phyloP scores from a whole-genome alignment of 2,113 vertebrate genomes.

The Propithecus coquereli region DNA sequence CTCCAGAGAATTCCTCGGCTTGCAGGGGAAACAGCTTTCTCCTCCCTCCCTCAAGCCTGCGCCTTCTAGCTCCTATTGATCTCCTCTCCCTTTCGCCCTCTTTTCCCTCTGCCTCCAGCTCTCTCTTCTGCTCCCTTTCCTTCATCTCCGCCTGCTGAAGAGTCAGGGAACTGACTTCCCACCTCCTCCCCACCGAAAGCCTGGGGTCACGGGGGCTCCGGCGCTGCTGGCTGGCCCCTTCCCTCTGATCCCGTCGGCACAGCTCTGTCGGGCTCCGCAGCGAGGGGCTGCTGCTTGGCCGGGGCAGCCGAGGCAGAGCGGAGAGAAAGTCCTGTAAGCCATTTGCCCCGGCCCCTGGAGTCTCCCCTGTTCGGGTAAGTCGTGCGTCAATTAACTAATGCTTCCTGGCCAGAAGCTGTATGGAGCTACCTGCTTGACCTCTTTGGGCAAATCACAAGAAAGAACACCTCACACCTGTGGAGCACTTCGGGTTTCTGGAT shows the following conservation, averaged over 20 bases:
- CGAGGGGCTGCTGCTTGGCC: neutral
- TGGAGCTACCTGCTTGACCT: neutral
- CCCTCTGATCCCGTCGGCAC: accelerated
- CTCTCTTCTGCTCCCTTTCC: neutral
- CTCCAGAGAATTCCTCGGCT: accelerated
- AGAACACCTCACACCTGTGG: neutral
- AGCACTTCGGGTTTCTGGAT: neutral
- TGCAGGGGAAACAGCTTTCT: neutral
- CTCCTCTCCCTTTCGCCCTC: neutral
- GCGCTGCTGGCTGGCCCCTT: neutral
- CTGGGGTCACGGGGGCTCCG: neutral
- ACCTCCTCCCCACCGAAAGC: neutral
- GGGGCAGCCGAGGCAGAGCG: neutral
- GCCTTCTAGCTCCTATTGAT: neutral
- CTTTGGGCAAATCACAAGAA: neutral
- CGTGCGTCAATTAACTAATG: neutral
- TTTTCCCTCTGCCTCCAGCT: neutral
- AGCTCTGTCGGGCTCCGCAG: neutral
- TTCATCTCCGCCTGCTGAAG: neutral
- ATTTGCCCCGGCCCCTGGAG: accelerated
- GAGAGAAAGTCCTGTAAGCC: neutral
- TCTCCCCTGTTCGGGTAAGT: neutral
- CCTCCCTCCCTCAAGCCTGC: neutral
- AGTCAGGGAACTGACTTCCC: neutral
- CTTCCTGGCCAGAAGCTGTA: neutral